Base-by-base conservation (phyloP, 1,140 invertebrate genomes). In the Tetramorium alpestre region DNA sequence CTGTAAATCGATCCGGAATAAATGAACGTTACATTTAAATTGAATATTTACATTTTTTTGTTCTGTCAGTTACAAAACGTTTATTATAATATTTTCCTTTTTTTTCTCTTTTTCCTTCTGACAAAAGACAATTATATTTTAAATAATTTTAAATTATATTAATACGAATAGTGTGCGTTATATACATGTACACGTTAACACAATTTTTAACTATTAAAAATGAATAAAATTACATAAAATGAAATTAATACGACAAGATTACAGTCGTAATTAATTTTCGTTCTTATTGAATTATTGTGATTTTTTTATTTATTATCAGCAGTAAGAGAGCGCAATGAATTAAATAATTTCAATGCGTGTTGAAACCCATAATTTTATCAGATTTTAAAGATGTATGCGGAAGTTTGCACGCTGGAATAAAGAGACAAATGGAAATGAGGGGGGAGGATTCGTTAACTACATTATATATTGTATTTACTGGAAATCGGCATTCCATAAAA, bases 401-500 rank as follows among this genome's bases (percentile, higher is more conserved):
- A 64, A 76, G 69, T 89, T 86, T 56, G 16, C 3, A 69, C 60
- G 49, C 16, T 6, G 51, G 3, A 13, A 64, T 22, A 54, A 16
- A 11, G 47, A 28, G 72, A 6, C 22, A 69, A 16, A 25, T 69
- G 65, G 22, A 16, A 13, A 69, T 18, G 33, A 56, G n/a, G n/a
- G 60, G 38, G 25, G 41, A 47, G 38, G 41, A 28, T 64, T 77
- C 75, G 89, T 88, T 89, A 90, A 78, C 44, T 72, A 86, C 89
- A 86, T 90, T 91, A 88, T 64, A 69, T 51, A 33, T 33, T 33
- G 81, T 67, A 80, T 72, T 78, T 77, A 82, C 60, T 33, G 90
- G 54, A 88, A 90, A 91, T 90, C 62, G 85, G 44, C 51, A 44
- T 87, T 86, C 80, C 73, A 58, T 28, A 70, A 47, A 76, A 88